Evolutionary conservation across 1,140 invertebrate genomes (phyloP).

Genomic region (Muscidifurax raptorellus): DNA sequence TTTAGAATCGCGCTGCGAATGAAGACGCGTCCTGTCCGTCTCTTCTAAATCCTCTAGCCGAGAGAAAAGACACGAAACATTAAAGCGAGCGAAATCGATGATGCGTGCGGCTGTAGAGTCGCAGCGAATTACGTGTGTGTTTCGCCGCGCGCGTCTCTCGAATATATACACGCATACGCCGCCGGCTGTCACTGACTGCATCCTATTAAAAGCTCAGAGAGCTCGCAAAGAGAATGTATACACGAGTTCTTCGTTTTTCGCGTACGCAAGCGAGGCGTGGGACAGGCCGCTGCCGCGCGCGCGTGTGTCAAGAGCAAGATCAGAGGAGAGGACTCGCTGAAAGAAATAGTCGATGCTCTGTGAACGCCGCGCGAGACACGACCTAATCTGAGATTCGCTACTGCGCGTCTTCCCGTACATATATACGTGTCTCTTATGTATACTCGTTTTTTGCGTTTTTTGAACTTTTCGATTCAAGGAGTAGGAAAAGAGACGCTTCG

Average conservation of each 20-base stretch:
- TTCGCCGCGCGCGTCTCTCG: background rate
- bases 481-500: too few relatives aligned
- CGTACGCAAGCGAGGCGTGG: conserved; percentile 3
- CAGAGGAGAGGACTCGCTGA: conserved; percentile 58
- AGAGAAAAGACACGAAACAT: background rate
- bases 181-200: conserved; percentile 49
- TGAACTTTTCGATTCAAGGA: too few relatives aligned
- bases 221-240: too few relatives aligned
- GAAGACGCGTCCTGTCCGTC: background rate
- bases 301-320: conserved; percentile 57
- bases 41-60: background rate
- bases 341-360: conserved; percentile 65
- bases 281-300: conserved; percentile 49
- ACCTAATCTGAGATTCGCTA: conserved; percentile 8
- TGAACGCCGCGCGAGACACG: background rate
- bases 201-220: conserved; percentile 63
- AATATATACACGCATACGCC: conserved; percentile 3
- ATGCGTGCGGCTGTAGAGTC: background rate
- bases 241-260: background rate
- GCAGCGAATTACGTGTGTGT: conserved; percentile 14
- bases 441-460: too few relatives aligned
- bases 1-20: background rate
- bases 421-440: too few relatives aligned
- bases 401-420: background rate
- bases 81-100: conserved; percentile 26